phyloP scores from a whole-genome alignment of 1,140 invertebrate species.

The Microplitis demolitor region DNA sequence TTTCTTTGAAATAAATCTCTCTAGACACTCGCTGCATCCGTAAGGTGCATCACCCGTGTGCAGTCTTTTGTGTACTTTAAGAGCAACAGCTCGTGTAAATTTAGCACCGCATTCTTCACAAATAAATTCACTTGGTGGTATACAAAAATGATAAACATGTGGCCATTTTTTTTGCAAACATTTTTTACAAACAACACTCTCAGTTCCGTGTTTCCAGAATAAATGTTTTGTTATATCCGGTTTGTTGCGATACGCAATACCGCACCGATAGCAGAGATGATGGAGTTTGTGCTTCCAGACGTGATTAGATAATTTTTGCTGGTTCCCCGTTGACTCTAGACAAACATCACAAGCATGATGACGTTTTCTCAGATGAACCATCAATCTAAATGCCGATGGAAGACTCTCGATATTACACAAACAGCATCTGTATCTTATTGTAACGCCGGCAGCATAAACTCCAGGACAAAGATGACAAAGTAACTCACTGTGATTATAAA shows the following conservation, averaged over 20 bases:
- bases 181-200: slow-evolving; percentile 81
- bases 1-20: slow-evolving; percentile 82
- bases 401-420: slow-evolving; percentile 74
- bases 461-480: slow-evolving; percentile 84
- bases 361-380: slow-evolving; percentile 82
- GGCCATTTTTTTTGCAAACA: slow-evolving; percentile 89
- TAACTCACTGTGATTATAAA: slow-evolving; percentile 84
- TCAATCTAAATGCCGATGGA: slow-evolving; percentile 81
- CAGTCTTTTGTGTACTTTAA: slow-evolving; percentile 81
- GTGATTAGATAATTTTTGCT: slow-evolving; percentile 79
- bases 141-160: slow-evolving; percentile 87
- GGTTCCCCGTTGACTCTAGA: slow-evolving; percentile 77
- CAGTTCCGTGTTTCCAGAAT: slow-evolving; percentile 90
- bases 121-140: slow-evolving; percentile 74
- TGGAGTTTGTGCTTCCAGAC: slow-evolving; percentile 88
- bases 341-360: slow-evolving; percentile 86
- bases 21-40: slow-evolving; percentile 72
- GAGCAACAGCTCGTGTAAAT: slow-evolving; percentile 75
- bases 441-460: slow-evolving; percentile 69
- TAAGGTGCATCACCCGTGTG: slow-evolving; percentile 76
- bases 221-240: slow-evolving; percentile 85
- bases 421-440: slow-evolving; percentile 73
- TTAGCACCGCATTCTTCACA: slow-evolving; percentile 80
- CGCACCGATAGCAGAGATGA: slow-evolving; percentile 83
- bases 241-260: slow-evolving; percentile 83